Evolutionary conservation across 2,888 invertebrate species (phyloP), one percentile per base, ranked within the genome.

Genomic region (Acanthacorydalis orientalis): DNA sequence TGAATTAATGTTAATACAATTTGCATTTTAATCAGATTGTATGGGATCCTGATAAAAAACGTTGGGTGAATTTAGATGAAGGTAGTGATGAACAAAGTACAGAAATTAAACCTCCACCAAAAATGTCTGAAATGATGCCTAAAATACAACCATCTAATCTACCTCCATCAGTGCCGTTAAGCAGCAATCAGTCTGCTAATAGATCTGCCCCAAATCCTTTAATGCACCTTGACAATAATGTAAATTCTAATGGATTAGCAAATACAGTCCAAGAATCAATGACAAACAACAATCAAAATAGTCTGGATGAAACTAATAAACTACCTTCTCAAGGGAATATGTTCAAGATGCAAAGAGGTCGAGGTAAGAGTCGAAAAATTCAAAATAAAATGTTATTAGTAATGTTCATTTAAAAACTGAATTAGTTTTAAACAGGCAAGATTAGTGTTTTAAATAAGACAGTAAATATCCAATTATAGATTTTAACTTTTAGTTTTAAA

Each of bases 41-140:
- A 47, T 95, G 92, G 92, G 91, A 93, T 70, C 73, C 81, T 49
- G 79, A 79, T n/a, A 77, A 74, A 58, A 86, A 91, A 62, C 77
- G 78, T 55, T 95, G 93, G 93, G 74, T 79, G 44, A 87, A 93
- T 68, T 76, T 78, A 40, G 87, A 87, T 61, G 83, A 76, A 31
- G 81, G 78, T 52, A 78, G 71, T 7, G 75, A 75, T 23, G 78
- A 70, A 46, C 60, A 64, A 4, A 63, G 63, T 1, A 59, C 64
- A 44, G 67, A 69, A 31, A 63, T 79, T 32, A 77, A 75, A 55
- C 81, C 82, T 39, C 83, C 83, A 14, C 83, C 83, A 4, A 83
- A 78, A 64, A 77, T 78, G 66, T 60, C 76, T 3, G 80, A 80
- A 35, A 59, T 77, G 53, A 57, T 61, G 51, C 60, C 60, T 31